Evolutionary conservation across 2,797 vertebrate genomes (phyloP).

Genomic region (Pempheris klunzingeri): DNA sequence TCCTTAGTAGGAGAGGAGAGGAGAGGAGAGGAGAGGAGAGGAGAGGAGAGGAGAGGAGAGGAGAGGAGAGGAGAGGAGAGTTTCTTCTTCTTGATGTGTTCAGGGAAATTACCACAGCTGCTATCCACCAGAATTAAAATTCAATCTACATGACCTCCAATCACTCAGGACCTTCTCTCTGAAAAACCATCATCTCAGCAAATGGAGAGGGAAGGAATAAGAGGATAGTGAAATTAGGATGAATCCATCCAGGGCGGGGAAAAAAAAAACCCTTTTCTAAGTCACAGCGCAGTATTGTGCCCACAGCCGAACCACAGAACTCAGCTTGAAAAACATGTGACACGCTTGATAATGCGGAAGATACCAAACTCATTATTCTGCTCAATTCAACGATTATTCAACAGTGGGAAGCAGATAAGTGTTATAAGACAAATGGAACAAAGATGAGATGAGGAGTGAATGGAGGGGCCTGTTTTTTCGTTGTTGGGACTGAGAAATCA

Average conservation of each 20-base stretch:
- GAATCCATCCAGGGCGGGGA: constrained; percentile 29
- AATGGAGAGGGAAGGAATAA: constrained; percentile 41
- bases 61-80: constrained; percentile 45
- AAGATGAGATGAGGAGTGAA: constrained; percentile 50
- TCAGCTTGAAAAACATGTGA: constrained; percentile 24
- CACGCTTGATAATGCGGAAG: constrained; percentile 63
- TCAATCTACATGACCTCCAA: constrained; percentile 56
- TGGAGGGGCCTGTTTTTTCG: constrained; percentile 5
- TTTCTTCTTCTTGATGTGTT: constrained; percentile 28
- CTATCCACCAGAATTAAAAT: constrained; percentile 60
- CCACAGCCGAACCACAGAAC: constrained; percentile 10
- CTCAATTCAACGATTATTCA: constrained; percentile 69
- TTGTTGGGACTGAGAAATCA: constrained; percentile 25
- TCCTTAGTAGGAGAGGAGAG: constrained; percentile 30
- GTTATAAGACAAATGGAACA: constrained; percentile 69
- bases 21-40: constrained; percentile 18
- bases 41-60: constrained; percentile 10
- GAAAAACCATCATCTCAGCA: constrained; percentile 45
- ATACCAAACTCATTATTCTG: constrained; percentile 76
- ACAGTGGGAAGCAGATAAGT: constrained; percentile 60
- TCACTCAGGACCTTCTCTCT: constrained; percentile 38
- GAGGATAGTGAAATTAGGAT: constrained; percentile 39
- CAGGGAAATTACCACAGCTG: constrained; percentile 59
- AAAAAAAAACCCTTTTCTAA: neutral
- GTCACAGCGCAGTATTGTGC: constrained; percentile 7